phyloP scores from a whole-genome alignment of 2,797 vertebrate genomes.

The Lagocephalus sceleratus region DNA sequence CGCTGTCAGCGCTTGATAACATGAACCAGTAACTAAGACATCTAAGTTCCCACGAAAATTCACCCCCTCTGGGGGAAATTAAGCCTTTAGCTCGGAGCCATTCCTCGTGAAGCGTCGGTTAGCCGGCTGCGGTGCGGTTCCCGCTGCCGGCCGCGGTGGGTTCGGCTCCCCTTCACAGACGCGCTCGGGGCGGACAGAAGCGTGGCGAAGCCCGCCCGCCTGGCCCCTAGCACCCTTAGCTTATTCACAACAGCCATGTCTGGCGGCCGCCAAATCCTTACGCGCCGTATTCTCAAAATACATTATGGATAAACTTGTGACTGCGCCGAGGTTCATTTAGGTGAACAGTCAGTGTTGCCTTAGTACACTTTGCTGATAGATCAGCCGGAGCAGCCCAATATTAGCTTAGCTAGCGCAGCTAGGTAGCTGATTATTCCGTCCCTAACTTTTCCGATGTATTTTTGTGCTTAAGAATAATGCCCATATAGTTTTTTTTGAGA shows the following conservation, averaged over 20 bases:
- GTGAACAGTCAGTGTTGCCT: no score
- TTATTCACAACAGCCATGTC: slow-evolving; percentile 6
- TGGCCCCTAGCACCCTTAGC: slow-evolving; percentile 20
- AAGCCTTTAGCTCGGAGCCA: not conserved
- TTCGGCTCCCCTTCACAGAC: no score
- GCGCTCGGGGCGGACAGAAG: no score
- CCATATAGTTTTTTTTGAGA: slow-evolving; percentile 18
- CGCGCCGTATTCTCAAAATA: not conserved
- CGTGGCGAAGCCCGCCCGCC: slow-evolving; percentile 32
- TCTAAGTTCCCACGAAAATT: slow-evolving; percentile 27
- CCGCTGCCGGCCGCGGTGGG: no score
- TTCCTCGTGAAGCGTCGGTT: slow-evolving; percentile 37
- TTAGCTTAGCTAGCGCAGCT: slow-evolving; percentile 49
- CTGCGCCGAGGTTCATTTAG: slow-evolving; percentile 24
- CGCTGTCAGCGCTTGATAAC: slow-evolving; percentile 36
- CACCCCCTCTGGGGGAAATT: not conserved
- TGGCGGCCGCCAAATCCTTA: not conserved
- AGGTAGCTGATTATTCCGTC: slow-evolving; percentile 76
- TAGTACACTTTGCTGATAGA: no score
- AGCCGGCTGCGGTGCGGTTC: no score
- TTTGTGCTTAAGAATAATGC: slow-evolving; percentile 34
- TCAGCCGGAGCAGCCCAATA: no score
- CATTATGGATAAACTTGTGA: not conserved
- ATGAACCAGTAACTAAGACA: slow-evolving; percentile 18
- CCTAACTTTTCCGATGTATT: slow-evolving; percentile 74